Conservation (phyloP, 2,113 vertebrate genomes). For the Lepus americanus region DNA sequence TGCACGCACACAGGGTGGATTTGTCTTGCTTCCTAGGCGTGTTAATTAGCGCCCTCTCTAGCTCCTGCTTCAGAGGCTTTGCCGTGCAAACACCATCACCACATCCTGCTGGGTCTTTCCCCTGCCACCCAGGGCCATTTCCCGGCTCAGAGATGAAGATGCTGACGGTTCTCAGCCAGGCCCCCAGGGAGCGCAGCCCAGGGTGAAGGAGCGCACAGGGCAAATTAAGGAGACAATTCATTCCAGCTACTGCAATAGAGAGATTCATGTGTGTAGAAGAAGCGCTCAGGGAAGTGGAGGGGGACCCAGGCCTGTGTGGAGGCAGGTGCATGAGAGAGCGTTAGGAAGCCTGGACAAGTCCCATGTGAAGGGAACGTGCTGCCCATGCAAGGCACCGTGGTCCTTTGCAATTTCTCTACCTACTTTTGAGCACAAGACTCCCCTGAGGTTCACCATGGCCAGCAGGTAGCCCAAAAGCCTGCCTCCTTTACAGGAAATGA, state of each 20-base stretch:
- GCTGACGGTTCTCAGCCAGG: not conserved
- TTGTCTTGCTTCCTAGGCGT: not conserved
- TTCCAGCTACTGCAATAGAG: not conserved
- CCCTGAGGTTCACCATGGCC: not conserved
- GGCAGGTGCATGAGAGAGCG: too few species aligned
- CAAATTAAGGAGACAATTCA: not conserved
- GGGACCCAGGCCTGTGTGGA: not conserved
- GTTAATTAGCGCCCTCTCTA: not conserved
- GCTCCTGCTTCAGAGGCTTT: not conserved
- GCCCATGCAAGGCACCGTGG: rapidly evolving
- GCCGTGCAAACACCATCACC: not conserved
- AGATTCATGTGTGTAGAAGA: not conserved
- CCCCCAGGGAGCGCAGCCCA: not conserved
- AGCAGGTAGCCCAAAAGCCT: not conserved
- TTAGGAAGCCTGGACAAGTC: not conserved
- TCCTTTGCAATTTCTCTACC: not conserved
- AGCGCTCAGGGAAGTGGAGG: too few species aligned
- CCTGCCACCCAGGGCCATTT: not conserved
- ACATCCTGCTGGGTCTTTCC: not conserved
- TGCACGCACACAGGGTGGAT: not conserved
- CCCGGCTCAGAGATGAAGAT: not conserved
- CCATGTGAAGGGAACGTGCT: not conserved
- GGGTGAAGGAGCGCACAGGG: not conserved
- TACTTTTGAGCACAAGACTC: not conserved
- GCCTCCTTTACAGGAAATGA: not conserved